Base-by-base conservation (phyloP, 2,888 invertebrate genomes). In the Ernsta delagoae region DNA sequence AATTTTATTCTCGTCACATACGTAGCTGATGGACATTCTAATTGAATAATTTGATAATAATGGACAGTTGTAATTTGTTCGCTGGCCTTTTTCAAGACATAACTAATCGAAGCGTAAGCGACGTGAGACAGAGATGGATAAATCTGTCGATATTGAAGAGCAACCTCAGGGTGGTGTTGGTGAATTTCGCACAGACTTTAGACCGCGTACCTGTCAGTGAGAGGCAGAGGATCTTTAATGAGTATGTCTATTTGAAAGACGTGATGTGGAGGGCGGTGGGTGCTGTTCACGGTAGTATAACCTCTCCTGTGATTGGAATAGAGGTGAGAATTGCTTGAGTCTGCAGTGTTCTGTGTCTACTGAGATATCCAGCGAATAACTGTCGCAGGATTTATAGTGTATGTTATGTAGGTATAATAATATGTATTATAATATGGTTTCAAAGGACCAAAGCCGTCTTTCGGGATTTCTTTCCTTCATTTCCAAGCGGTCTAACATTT, bases 181-280 rank as follows among this genome's bases (percentile, higher is more conserved):
- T 77, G 0, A 77, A 75, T 50, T 87, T 89, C 41, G 89, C 89
- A 74, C 76, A 78, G 0, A 80, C 78, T 57, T 72, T 89, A 60
- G 74, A 77, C 43, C 71, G 72, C 66, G 71, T 83, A 11, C 79
- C 82, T 5, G 59, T 71, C 1, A 72, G 74, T 43, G 80, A 86
- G 5, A 82, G 79, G 41, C 71, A 70, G n/a, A 76, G 61, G 34
- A 75, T 87, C 41, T 74, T 84, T 65, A 73, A 74, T 11, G 83
- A 88, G 72, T 89, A 84, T 70, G 72, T 78, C 5, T 80, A 74
- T 70, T 72, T 90, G 39, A 90, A 89, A 70, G 85, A 87, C 71
- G 75, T 79, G 34, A 70, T 90, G 70, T 90, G 90, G 90, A 86
- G 83, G 66, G 82, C 85, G 1, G 79, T 90, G 0, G 89, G 88